These are phyloP conservation scores for Micromys minutus DNA, from an alignment of 2,113 vertebrate genomes.

Conservation along the genomic window DNA sequence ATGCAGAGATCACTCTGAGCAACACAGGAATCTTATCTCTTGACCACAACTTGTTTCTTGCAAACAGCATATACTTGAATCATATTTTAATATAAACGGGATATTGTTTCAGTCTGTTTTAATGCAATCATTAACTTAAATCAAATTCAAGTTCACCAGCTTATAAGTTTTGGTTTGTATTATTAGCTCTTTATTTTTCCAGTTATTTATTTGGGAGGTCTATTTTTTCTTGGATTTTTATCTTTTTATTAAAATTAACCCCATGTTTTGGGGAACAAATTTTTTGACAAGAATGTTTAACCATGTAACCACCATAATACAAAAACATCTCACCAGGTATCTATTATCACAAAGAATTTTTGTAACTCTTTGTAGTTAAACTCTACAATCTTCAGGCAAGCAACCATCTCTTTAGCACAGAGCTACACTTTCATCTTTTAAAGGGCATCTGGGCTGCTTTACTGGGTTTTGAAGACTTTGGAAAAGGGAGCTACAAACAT, in stretches of 20 bases:
- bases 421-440: not conserved
- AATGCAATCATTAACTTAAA: not conserved
- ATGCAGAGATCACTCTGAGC: not conserved
- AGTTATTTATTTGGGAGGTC: not conserved
- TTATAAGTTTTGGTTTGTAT: constrained; percentile 34
- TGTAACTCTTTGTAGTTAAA: not conserved
- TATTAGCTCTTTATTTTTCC: not conserved
- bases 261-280: not conserved
- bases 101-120: not conserved
- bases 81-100: not conserved
- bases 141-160: not conserved
- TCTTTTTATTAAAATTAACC: not conserved
- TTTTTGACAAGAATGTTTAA: not conserved
- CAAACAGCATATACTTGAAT: not conserved
- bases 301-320: not conserved
- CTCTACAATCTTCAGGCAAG: not conserved
- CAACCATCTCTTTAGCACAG: not conserved
- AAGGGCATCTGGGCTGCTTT: not conserved
- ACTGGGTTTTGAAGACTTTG: not conserved
- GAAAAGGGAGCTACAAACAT: not conserved
- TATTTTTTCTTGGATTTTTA: not conserved
- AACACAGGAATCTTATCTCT: not conserved
- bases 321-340: not conserved
- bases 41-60: not conserved
- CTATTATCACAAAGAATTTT: not conserved